Evolutionary conservation across 2,888 invertebrate genomes (phyloP).

Genomic region (Amiota mariae): DNA sequence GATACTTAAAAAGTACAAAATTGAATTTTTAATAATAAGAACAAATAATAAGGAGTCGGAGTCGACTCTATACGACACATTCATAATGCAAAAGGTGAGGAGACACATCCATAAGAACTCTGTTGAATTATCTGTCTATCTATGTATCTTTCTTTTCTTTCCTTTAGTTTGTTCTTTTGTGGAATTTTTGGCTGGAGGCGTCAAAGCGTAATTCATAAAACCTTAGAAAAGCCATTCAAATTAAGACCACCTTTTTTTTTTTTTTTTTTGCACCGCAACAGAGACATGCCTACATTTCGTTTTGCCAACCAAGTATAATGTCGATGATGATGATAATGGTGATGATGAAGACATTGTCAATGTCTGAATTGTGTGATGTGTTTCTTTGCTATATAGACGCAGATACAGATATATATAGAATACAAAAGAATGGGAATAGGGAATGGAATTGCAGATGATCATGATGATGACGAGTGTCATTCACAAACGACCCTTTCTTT

Average conservation of each 20-base stretch:
- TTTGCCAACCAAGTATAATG: conserved; percentile 10
- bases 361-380: too few relatives aligned
- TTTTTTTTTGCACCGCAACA: conserved; percentile 1
- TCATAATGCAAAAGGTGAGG: conserved; percentile 33
- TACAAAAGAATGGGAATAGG: too few relatives aligned
- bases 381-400: too few relatives aligned
- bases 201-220: conserved; percentile 66
- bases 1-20: conserved; percentile 33
- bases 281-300: conserved; percentile 6
- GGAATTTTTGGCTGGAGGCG: conserved; percentile 50
- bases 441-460: not conserved
- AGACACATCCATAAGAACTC: not conserved
- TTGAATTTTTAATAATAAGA: conserved; percentile 20
- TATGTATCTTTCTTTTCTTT: too few relatives aligned
- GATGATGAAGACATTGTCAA: not conserved
- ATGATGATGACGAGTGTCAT: not conserved
- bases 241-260: not conserved
- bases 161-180: not conserved
- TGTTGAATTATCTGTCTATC: too few relatives aligned
- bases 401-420: too few relatives aligned
- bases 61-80: conserved; percentile 35
- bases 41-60: conserved; percentile 37
- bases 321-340: conserved; percentile 14
- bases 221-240: conserved; percentile 62
- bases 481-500: conserved; percentile 1